Base-by-base conservation (phyloP, 2,888 invertebrate species). In the Nebria salina region DNA sequence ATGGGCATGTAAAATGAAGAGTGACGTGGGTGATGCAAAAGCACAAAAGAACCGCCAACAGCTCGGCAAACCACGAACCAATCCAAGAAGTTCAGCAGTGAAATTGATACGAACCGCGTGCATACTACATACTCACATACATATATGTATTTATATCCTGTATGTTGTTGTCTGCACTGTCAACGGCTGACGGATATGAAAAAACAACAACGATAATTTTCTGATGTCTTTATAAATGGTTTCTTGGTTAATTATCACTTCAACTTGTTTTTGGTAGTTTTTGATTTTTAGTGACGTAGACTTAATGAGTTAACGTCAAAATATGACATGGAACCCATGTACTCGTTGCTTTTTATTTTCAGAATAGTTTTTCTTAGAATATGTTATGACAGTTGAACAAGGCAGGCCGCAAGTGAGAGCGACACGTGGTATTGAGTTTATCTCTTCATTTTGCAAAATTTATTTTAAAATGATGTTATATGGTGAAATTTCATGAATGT, bases 161-260 rank as follows among this genome's bases (percentile, higher is more conserved):
- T 41, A 20, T 41, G 54, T 43, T 41, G 54, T 43, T 68, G 79
- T 79, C 79, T 79, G 68, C n/a, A 70, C 64, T 70, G 65, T 74
- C 74, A 74, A 4, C 34, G 7, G 65, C 78, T 74, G 78, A 72
- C 73, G 54, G 78, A 78, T 77, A 72, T 77, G 70, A 68, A 79
- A 79, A 79, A 65, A 79, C 8, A 54, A 79, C 74, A 66, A 79
- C 26, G 66, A 77, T 11, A 54, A 54, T 54, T 8, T 13, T 79
- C 65, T 81, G 80, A 81, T 81, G 75, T 81, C 80, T 75, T 81
- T 68, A 75, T 75, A 43, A 81, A 76, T 81, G 80, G 34, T 54
- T 76, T 75, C 75, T 34, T 70, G 72, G 66, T 81, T 81, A 81
- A 81, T 79, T 79, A 74, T 79, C 79, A 79, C 79, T 73, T 78